Evolutionary conservation across 1,140 invertebrate species (phyloP), one percentile per base, ranked within the genome.

Genomic region (Mamestra configurata): DNA sequence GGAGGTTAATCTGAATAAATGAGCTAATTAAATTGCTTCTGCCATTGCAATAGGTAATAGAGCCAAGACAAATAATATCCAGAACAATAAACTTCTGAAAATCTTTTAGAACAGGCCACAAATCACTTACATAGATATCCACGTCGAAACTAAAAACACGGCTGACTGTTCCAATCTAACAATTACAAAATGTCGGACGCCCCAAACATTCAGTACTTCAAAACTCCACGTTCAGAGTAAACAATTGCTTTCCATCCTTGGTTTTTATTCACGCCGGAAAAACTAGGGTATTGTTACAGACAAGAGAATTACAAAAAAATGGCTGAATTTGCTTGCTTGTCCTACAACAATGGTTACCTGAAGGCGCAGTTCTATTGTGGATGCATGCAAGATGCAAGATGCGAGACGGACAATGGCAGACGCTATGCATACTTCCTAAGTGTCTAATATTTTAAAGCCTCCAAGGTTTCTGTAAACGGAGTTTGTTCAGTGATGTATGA

Each of bases 291-390:
- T 75, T 46, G 53, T 75, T 53, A 57, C 31, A 37, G 10, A 11
- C 53, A 71, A 53, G 24, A 43, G 27, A 71, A 75, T 59, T n/a
- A n/a, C n/a, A 75, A 75, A 75, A 75, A 31, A 75, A 75, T 75
- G 22, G 53, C 71, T 20, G 53, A 75, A 75, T 75, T 75, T 75
- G 53, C 53, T 75, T 57, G 71, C 71, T 57, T 55, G 71, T 59
- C 35, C 15, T 24, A 75, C 49, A 72, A 72, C 71, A 75, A 75
- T 75, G 18, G 53, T 15, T 24, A 75, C 71, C 20, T 40, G 53
- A 31, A 59, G 37, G 31, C 13, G 55, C 35, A 59, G 27, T 59
- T 43, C 35, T 59, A 57, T 57, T 75, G 71, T 75, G 13, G 13
- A 40, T 24, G 18, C 20, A 57, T 75, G 71, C 51, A 73, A 73